Conservation (phyloP, 2,888 invertebrate genomes). For the Epinotia brunnichana region DNA sequence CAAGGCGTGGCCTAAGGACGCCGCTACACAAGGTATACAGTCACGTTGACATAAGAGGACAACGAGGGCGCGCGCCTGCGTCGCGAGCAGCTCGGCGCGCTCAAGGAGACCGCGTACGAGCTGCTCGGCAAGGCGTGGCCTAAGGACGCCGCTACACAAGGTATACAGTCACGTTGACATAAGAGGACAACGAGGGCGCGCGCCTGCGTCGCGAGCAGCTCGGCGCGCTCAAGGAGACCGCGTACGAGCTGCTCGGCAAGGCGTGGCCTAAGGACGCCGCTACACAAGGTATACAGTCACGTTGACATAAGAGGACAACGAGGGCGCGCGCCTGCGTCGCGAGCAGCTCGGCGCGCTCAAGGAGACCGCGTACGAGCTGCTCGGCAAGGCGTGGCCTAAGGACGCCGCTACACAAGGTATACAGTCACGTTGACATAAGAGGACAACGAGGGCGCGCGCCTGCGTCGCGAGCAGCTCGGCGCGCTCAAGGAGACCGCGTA, state of each 20-base stretch:
- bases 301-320: conserved; percentile 75
- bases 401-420: conserved; percentile 87
- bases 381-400: conserved; percentile 94
- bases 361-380: conserved; percentile 89
- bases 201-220: conserved; percentile 83
- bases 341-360: conserved; percentile 88
- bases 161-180: conserved; percentile 63
- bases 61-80: conserved; percentile 74
- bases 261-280: conserved; percentile 90
- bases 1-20: conserved; percentile 91
- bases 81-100: conserved; percentile 86
- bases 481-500: conserved; percentile 91
- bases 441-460: conserved; percentile 75
- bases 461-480: conserved; percentile 85
- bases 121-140: conserved; percentile 95
- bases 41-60: conserved; percentile 66
- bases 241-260: conserved; percentile 91
- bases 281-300: conserved; percentile 84
- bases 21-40: conserved; percentile 85
- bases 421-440: conserved; percentile 58
- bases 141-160: conserved; percentile 86
- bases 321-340: conserved; percentile 75
- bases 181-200: conserved; percentile 79
- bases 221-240: conserved; percentile 89
- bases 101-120: conserved; percentile 91